Evolutionary conservation across 2,888 invertebrate genomes (phyloP).

Genomic region (Cephus sareptanus): DNA sequence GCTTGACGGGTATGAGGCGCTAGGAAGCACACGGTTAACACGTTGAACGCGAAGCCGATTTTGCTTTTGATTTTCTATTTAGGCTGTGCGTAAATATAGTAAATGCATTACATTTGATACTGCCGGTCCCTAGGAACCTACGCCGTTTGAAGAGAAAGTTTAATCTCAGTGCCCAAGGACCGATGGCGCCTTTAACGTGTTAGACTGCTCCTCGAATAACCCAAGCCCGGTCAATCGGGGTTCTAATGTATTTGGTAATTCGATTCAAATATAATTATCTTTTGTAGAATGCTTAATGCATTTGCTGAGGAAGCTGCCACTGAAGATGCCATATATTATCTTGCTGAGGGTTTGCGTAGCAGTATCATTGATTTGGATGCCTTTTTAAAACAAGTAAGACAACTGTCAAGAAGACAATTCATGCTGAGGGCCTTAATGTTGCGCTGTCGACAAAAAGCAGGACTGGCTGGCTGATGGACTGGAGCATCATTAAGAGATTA

Average conservation of each 20-base stretch:
- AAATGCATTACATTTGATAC: too few relatives aligned
- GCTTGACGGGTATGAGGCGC: too few relatives aligned
- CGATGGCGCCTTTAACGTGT: too few relatives aligned
- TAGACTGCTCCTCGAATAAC: too few relatives aligned
- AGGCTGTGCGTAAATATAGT: too few relatives aligned
- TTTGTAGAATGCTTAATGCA: conserved; percentile 83
- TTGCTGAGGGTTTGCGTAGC: conserved; percentile 93
- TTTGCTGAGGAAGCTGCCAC: conserved; percentile 98
- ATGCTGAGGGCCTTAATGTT: conserved; percentile 95
- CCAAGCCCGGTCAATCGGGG: too few relatives aligned
- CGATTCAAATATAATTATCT: conserved; percentile 10
- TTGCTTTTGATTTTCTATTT: too few relatives aligned
- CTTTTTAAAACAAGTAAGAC: conserved; percentile 96
- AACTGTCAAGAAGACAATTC: conserved; percentile 95
- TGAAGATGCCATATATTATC: conserved; percentile 98
- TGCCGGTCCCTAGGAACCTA: too few relatives aligned
- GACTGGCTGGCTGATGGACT: conserved; percentile 75
- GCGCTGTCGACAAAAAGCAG: conserved; percentile 96
- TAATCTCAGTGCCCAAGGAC: too few relatives aligned
- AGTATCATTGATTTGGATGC: conserved; percentile 95
- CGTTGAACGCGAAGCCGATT: too few relatives aligned
- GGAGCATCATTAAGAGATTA: neutral
- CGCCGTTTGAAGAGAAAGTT: too few relatives aligned
- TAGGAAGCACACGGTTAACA: too few relatives aligned
- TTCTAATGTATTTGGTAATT: neutral